Evolutionary conservation across 2,113 vertebrate genomes (phyloP), one percentile per base, ranked within the genome.

Genomic region (Crotalus viridis): DNA sequence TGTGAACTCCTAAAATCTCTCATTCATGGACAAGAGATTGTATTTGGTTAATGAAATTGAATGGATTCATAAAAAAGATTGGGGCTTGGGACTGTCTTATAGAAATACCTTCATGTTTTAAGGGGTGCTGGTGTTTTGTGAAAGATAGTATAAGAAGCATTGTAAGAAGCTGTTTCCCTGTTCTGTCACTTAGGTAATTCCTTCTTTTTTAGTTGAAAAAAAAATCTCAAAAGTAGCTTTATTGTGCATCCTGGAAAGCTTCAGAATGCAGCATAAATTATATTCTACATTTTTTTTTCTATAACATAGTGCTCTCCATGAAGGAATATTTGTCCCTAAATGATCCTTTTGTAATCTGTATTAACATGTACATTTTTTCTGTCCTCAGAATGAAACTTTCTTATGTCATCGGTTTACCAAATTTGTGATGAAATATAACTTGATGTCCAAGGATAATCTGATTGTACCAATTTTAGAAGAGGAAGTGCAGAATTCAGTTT

Each of bases 381-480:
- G 94, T 93, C 92, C 94, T 89, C 97, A 99, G 99, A 99, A 99
- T 59, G 99, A 99, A 97, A 99, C 99, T 39, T 99, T 99, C 98
- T 98, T 99, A 98, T 99, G 99, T 98, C 99, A 99, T 95, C 98
- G 99, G 94, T 99, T 99, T 98, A 99, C 99, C 6, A 99, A 99
- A 96, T 99, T 99, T 93, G 99, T 99, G 94, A 99, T 99, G 98
- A 99, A 99, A 98, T 99, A 99, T 97, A 99, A 99, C 96, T 98
- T 99, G 98, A 99, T 99, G 99, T 99, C 99, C 92, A 99, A 99
- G 98, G 99, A 99, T 97, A 99, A 99, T 98, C 98, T 99, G 98
- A 99, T 99, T 92, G 99, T 99, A 92, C 99, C 99, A 89, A 99
- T 99, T 97, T 98, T 99, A 98, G 99, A 99, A 98, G 99, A 99